A percentile compares a stretch with the other conserved stretches of the same genome.
Conservation (phyloP, 2,113 vertebrate genomes). For the Ictidomys tridecemlineatus region DNA sequence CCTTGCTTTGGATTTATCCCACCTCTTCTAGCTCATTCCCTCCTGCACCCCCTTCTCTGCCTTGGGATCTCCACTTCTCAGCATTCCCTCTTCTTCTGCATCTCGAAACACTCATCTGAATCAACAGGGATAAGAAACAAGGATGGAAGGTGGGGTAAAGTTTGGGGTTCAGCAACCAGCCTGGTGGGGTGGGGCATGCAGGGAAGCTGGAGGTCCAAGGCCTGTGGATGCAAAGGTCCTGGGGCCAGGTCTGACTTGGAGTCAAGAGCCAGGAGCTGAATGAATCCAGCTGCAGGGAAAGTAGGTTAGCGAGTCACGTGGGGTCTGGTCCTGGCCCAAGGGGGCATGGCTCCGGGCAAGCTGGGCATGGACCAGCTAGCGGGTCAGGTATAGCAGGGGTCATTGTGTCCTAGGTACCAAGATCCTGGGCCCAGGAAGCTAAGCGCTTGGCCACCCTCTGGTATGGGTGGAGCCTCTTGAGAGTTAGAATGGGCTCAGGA, state of each 20-base stretch:
- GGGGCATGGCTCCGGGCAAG: neutral
- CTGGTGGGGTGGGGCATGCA: rapidly evolving
- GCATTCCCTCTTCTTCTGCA: neutral
- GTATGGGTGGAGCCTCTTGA: neutral
- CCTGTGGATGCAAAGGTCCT: neutral
- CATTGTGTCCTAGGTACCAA: neutral
- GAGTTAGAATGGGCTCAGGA: neutral
- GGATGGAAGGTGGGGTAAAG: neutral
- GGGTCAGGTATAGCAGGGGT: neutral
- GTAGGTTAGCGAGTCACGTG: neutral
- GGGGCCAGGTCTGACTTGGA: neutral
- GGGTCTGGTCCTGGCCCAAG: neutral
- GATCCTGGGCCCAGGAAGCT: too few species aligned
- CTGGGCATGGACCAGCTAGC: neutral
- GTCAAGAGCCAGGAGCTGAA: neutral
- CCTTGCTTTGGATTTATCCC: neutral
- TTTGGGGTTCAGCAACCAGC: neutral
- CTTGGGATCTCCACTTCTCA: neutral
- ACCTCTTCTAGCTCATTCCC: neutral
- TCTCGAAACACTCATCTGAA: neutral
- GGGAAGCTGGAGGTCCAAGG: neutral
- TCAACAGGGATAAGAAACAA: neutral
- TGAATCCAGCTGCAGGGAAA: neutral
- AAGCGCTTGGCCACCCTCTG: neutral
- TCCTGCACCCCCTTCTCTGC: neutral